Base-by-base conservation (phyloP, 2,797 vertebrate genomes). In the Yasuhikotakia modesta region DNA sequence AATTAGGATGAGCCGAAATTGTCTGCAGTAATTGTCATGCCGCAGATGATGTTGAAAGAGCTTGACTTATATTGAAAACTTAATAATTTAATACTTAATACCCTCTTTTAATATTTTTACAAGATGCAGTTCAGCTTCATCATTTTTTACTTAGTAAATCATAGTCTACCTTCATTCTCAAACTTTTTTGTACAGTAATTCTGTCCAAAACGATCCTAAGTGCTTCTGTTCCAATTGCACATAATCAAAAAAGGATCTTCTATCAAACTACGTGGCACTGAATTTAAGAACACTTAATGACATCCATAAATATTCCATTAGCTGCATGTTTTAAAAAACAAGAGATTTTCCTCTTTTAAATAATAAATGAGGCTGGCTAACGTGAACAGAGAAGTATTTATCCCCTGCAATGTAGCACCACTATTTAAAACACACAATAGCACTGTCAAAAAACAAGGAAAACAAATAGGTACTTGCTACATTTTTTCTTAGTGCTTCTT, bases 351-450 rank as follows among this genome's bases (percentile, higher is more conserved):
- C 72, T 53, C 46, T 30, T 17, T 65, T n/a, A 4, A 64, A n/a
- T 58, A 57, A 73, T 27, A 24, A 46, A 69, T 48, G 6, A 79
- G n/a, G 63, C 46, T 76, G 61, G 53, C 35, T 78, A 81, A 68
- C 52, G 14, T 46, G 24, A 52, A 13, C 45, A 73, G 57, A 52
- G 50, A 75, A 55, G 17, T 77, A 48, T 57, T 60, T 17, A 70
- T 53, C 60, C 35, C 48, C 48, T 39, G 58, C 19, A 64, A 79
- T 76, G 65, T 66, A 79, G 81, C 76, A 81, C 80, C 78, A 75
- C 70, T 82, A 75, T 82, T 75, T 61, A 80, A 67, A 69, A 64
- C 50, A 55, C 50, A 64, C 64, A 71, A 70, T 19, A 74, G 80
- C 60, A 81, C 77, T 73, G 71, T 78, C 10, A 48, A 79, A 72